phyloP scores from a whole-genome alignment of 2,888 invertebrate species.

The Chymomyza procnemis region DNA sequence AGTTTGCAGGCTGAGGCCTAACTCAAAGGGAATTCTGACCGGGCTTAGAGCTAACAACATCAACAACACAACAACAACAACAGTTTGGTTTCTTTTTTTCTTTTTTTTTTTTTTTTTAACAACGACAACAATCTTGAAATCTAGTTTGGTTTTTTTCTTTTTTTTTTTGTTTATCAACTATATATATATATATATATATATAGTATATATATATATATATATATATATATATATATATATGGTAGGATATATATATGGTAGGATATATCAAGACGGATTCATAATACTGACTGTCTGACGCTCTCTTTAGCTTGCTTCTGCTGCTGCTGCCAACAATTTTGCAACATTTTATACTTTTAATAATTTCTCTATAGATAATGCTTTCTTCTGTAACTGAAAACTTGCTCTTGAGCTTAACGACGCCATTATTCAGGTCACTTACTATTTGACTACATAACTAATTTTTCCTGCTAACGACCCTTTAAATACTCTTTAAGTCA shows the following conservation, averaged over 20 bases:
- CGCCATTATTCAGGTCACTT: not conserved
- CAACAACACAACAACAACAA: conserved; percentile 21
- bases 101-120: not conserved
- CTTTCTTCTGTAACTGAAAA: not conserved
- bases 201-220: too few species aligned
- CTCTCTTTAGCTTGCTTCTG: not conserved
- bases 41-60: conserved; percentile 17
- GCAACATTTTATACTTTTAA: not conserved
- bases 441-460: not conserved
- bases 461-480: not conserved
- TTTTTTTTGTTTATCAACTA: not conserved
- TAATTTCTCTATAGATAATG: not conserved
- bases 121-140: not conserved
- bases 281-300: conserved; percentile 57
- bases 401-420: not conserved
- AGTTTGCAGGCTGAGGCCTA: not conserved
- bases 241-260: too few species aligned
- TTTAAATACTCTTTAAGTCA: not conserved
- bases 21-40: not conserved
- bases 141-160: not conserved
- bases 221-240: too few species aligned
- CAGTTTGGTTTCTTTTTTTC: conserved; percentile 27
- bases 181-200: too few species aligned
- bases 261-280: conserved; percentile 54
- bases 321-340: not conserved